Base-by-base conservation (phyloP, 1,140 invertebrate species). In the Drosophila athabasca region DNA sequence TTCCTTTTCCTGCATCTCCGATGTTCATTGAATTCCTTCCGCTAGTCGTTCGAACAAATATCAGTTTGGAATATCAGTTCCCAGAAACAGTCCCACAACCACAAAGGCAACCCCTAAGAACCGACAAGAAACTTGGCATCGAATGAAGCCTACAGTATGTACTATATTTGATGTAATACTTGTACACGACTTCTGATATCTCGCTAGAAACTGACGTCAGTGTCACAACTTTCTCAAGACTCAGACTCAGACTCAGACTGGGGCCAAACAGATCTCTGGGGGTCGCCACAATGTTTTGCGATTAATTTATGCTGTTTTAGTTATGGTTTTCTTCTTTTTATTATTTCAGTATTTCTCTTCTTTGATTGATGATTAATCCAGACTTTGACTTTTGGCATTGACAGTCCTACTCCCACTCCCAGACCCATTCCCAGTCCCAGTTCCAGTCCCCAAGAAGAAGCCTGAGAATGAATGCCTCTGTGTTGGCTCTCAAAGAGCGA, bases 281-380 rank as follows among this genome's bases (percentile, higher is more conserved):
- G 35, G 41, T 31, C 41, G 24, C 3, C 3, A 31, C 35, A 8
- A 29, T 19, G 15, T 45, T 65, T 76, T 46, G 72, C 82, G 65
- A 75, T 85, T 85, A 85, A 78, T 84, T 84, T 77, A 85, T 85
- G 81, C 69, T 68, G 39, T 59, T 65, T 57, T 58, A 35, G 13
- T 39, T 55, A 35, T 62, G 39, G 39, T 44, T 60, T 5, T 24
- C 17, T 19, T 19, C 44, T 43, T 41, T 29, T 35, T 35, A 46
- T 58, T 22, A 31, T 31, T 31, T 31, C 50, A 49, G 7, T 45
- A 6, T 74, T 35, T 35, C 53, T 66, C n/a, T 53, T 51, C 39
- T 76, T 84, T 87, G 78, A 88, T 87, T 87, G 83, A 87, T 87
- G 83, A 88, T 83, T 82, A 87, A 87, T 88, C 79, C 83, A 88